A percentile compares a stretch with the other conserved stretches of the same genome.
These are phyloP conservation scores for Chymomyza caudatula DNA, from an alignment of 2,888 invertebrate genomes.

Conservation along the genomic window DNA sequence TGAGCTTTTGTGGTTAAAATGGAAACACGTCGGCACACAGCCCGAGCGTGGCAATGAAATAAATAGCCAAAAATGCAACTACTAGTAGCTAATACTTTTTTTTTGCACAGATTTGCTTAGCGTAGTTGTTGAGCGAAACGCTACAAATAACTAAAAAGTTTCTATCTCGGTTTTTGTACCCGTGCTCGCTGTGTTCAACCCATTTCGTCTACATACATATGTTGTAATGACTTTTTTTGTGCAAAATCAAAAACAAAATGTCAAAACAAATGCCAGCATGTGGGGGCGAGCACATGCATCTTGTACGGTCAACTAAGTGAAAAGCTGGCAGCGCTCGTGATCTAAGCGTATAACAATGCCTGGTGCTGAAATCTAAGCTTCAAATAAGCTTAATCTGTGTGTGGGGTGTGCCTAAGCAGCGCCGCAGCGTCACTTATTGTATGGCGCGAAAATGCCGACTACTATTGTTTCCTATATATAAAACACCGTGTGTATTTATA, in stretches of 20 bases:
- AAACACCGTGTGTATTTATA: background rate
- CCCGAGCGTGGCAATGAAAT: background rate
- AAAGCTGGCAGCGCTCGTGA: background rate
- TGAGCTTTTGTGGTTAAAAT: conserved; percentile 48
- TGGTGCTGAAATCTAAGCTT: background rate
- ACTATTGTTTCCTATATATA: background rate
- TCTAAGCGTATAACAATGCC: background rate
- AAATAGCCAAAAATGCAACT: conserved; percentile 1
- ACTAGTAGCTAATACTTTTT: conserved; percentile 9
- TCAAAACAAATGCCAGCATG: background rate
- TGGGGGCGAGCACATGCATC: background rate
- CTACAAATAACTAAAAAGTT: conserved; percentile 5
- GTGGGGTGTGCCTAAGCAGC: background rate
- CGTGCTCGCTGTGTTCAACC: background rate
- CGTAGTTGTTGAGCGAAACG: background rate
- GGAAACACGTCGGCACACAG: conserved; percentile 6
- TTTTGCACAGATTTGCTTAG: background rate
- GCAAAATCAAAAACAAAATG: background rate
- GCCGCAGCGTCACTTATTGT: background rate
- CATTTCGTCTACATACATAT: background rate
- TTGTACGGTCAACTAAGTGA: background rate
- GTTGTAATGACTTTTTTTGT: conserved; percentile 4
- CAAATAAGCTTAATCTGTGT: background rate
- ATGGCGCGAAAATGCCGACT: background rate
- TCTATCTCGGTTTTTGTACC: background rate